Percentiles rank a stretch among this genome's conserved stretches.
phyloP scores from a whole-genome alignment of 2,888 invertebrate genomes.

The Eulithis prunata region DNA sequence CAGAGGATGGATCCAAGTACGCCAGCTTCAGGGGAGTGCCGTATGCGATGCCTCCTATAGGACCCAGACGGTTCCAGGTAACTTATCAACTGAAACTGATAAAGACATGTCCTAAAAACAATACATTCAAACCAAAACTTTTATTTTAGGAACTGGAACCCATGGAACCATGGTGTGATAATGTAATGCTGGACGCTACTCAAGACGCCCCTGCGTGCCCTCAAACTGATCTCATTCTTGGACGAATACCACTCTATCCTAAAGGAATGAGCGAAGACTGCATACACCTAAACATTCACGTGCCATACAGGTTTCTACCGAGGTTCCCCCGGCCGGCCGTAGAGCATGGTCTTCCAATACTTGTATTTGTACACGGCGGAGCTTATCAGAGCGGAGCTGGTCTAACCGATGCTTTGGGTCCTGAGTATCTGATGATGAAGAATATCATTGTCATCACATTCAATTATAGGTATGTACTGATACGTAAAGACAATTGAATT shows the following conservation, averaged over 20 bases:
- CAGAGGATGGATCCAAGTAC: slow-evolving; percentile 37
- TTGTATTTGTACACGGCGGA: slow-evolving; percentile 38
- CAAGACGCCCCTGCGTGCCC: slow-evolving; percentile 83
- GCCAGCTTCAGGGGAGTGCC: slow-evolving; percentile 48
- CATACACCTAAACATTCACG: slow-evolving; percentile 49
- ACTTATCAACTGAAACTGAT: not conserved
- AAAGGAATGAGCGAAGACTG: slow-evolving; percentile 53
- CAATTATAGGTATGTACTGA: slow-evolving; percentile 51
- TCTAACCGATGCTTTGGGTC: slow-evolving; percentile 42
- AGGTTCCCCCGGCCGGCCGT: not conserved
- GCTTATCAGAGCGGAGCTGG: slow-evolving; percentile 36
- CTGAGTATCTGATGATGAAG: slow-evolving; percentile 34
- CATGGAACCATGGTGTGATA: slow-evolving; percentile 66
- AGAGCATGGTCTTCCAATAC: slow-evolving; percentile 28
- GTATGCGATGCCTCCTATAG: slow-evolving; percentile 43
- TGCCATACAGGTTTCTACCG: slow-evolving; percentile 14
- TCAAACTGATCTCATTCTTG: slow-evolving; percentile 68
- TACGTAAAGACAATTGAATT: not conserved
- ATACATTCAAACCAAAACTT: not conserved
- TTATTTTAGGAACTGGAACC: slow-evolving; percentile 47
- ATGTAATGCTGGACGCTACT: slow-evolving; percentile 66
- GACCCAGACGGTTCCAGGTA: slow-evolving; percentile 20
- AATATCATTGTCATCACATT: slow-evolving; percentile 65
- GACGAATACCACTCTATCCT: slow-evolving; percentile 34
- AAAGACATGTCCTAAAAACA: not conserved